Evolutionary conservation across 2,888 invertebrate genomes (phyloP), one percentile per base, ranked within the genome.

Genomic region (Erynnis tages): DNA sequence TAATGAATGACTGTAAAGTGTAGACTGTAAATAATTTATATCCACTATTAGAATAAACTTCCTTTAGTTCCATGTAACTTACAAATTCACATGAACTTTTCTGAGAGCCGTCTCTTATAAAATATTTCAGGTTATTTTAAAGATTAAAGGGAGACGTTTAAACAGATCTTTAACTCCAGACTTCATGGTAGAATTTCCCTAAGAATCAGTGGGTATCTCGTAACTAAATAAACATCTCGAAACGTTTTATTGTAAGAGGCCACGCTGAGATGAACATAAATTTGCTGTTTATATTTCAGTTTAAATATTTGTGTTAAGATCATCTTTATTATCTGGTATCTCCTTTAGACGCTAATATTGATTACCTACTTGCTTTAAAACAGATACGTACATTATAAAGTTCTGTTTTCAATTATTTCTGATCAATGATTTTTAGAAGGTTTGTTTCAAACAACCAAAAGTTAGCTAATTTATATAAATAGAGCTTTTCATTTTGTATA

Each of bases 91-190:
- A 16, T 25, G 35, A 11, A 35, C 4, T 17, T 2, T 27, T 27
- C 14, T 21, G 14, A 29, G 21, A 14, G 38, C 37, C 25, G 34
- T 40, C 43, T 54, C 47, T 52, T 38, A 54, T 46, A 45, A 38
- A 54, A 56, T 13, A 34, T 30, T n/a, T n/a, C n/a, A n/a, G n/a
- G 37, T 60, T 67, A 73, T 72, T 65, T 65, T 63, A 71, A 70
- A 76, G 70, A 76, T 78, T 69, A 74, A 74, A 73, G 69, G 59
- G 65, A 67, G 66, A 58, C 66, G 65, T 74, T 75, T 71, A 73
- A 72, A 73, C 66, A 73, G 70, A 67, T 69, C 65, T 62, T 65
- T 66, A 66, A 67, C 71, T 75, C 75, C 73, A 75, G 71, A 71
- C 69, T 65, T 66, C 73, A 71, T 74, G 62, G 58, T 62, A 57